Evolutionary conservation across 2,113 vertebrate species (phyloP).

Genomic region (Lepisosteus osseus): DNA sequence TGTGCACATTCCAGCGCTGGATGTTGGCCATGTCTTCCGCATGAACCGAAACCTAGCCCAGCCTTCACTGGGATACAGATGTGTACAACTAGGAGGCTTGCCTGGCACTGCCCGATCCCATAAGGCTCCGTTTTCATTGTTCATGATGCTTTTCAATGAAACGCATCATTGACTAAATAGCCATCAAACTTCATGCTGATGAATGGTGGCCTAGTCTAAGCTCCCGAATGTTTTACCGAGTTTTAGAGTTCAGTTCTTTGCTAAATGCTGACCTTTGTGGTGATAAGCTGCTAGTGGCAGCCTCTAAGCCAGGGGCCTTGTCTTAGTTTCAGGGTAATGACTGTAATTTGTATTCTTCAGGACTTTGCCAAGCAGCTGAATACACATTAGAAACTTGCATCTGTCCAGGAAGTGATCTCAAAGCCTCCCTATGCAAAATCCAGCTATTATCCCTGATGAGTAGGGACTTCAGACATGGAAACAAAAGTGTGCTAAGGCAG

Average conservation of each 20-base stretch:
- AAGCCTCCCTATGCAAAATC: neutral
- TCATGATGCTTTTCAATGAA: too few species aligned
- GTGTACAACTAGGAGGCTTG: too few species aligned
- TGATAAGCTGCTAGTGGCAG: neutral
- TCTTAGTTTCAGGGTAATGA: neutral
- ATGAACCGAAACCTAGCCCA: too few species aligned
- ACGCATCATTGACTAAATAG: too few species aligned
- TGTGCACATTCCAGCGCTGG: too few species aligned
- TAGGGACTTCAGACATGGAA: neutral
- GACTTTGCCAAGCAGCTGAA: slow-evolving; percentile 3
- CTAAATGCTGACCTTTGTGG: neutral
- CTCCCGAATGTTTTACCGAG: neutral
- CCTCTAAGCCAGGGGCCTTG: neutral
- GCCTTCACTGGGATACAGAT: too few species aligned
- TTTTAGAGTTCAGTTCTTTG: neutral
- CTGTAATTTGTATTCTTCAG: slow-evolving; percentile 2
- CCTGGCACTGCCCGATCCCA: too few species aligned
- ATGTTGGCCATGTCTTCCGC: too few species aligned
- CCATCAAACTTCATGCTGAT: too few species aligned
- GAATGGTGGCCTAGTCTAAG: neutral
- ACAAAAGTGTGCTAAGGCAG: neutral
- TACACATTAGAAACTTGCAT: neutral
- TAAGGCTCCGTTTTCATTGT: too few species aligned
- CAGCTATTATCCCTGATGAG: neutral
- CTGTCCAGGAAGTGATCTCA: slow-evolving; percentile 9